phyloP scores from a whole-genome alignment of 2,113 vertebrate genomes.

The Chaetodon trifascialis region DNA sequence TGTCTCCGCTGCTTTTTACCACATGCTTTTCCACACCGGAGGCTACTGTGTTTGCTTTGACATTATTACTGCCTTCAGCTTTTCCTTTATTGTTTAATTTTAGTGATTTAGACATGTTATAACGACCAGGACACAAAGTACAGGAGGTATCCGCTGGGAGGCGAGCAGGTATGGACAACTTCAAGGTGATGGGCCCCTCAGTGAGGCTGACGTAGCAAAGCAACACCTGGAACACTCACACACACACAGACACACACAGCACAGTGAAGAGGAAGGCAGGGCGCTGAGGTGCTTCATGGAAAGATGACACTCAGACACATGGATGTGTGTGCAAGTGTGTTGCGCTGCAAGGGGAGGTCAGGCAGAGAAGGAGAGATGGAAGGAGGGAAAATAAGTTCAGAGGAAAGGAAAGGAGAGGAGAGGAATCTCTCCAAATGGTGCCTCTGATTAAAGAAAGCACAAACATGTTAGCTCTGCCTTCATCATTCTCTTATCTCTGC shows the following conservation, averaged over 20 bases:
- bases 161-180: conserved; percentile 16
- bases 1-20: conserved; percentile 62
- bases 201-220: conserved; percentile 2
- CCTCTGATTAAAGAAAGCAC: conserved; percentile 54
- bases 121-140: conserved; percentile 21
- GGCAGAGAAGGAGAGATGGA: conserved; percentile 1
- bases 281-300: conserved; percentile 23
- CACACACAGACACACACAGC: conserved; percentile 8
- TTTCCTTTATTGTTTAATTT: conserved; percentile 56
- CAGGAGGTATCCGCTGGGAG: conserved; percentile 24
- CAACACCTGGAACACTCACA: conserved; percentile 45
- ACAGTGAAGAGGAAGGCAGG: no score
- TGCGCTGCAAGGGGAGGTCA: conserved; percentile 3
- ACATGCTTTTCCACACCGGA: conserved; percentile 60
- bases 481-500: conserved; percentile 66
- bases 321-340: background rate
- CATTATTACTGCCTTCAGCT: conserved; percentile 43
- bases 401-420: conserved; percentile 11
- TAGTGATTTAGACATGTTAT: background rate
- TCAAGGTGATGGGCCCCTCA: background rate
- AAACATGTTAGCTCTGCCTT: conserved; percentile 56
- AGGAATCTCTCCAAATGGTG: conserved; percentile 50
- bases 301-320: conserved; percentile 35
- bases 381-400: conserved; percentile 17
- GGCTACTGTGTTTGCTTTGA: conserved; percentile 49